These are phyloP conservation scores for Daboia siamensis DNA, from an alignment of 2,113 vertebrate genomes.

Conservation along the genomic window DNA sequence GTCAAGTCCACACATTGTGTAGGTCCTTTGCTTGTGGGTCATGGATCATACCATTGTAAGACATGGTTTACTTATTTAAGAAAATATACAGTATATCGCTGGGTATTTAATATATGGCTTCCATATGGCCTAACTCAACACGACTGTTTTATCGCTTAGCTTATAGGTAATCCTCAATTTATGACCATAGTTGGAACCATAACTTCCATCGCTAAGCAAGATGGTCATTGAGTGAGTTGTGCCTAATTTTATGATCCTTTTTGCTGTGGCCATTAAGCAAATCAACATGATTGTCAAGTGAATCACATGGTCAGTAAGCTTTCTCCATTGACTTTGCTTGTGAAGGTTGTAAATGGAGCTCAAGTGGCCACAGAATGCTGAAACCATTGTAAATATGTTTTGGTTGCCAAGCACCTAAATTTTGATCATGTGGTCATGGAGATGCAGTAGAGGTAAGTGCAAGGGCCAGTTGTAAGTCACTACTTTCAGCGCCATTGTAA, in stretches of 20 bases:
- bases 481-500: background rate
- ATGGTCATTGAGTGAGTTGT: background rate
- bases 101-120: background rate
- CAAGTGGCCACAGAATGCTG: too few relatives aligned
- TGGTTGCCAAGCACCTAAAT: background rate
- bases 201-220: background rate
- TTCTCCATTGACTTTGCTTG: background rate
- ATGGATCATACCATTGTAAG: background rate
- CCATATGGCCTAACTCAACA: background rate
- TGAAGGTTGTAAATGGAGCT: background rate
- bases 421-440: background rate
- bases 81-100: background rate
- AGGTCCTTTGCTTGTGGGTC: background rate
- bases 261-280: background rate
- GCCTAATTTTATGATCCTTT: background rate
- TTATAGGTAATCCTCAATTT: background rate
- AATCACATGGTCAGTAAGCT: background rate
- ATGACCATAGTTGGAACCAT: background rate
- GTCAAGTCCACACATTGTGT: background rate
- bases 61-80: background rate
- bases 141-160: background rate
- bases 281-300: background rate
- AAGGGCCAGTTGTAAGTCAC: background rate
- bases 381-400: background rate
- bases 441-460: background rate